These are phyloP conservation scores for Papilio gigon DNA, from an alignment of 2,888 invertebrate species.

Conservation along the genomic window DNA sequence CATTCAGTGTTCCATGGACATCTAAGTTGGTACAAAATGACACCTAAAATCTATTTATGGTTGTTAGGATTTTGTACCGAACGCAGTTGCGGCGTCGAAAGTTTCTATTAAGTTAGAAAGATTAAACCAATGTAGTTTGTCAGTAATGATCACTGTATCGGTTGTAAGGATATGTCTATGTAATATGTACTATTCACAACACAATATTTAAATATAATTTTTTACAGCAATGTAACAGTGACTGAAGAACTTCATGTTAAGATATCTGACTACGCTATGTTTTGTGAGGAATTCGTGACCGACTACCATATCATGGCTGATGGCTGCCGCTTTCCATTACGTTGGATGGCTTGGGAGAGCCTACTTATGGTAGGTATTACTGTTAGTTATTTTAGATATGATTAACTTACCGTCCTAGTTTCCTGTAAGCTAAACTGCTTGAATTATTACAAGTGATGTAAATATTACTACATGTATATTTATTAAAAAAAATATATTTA, in stretches of 20 bases:
- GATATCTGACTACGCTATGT: constrained; percentile 93
- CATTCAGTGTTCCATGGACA: neutral
- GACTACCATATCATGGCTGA: constrained; percentile 94
- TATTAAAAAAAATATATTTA: neutral
- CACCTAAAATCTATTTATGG: neutral
- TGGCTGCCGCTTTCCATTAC: constrained; percentile 90
- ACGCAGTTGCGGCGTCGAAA: neutral
- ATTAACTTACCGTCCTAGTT: neutral
- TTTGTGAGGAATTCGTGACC: constrained; percentile 88
- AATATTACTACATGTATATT: too few relatives aligned
- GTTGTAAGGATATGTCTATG: neutral
- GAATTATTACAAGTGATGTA: too few relatives aligned
- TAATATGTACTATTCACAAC: neutral
- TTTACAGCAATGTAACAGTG: constrained; percentile 91
- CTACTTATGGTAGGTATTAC: constrained; percentile 85
- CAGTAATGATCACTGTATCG: neutral
- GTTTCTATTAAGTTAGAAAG: neutral
- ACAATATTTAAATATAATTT: neutral
- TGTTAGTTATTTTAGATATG: constrained; percentile 4
- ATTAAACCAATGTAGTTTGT: neutral
- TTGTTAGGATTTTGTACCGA: too few relatives aligned
- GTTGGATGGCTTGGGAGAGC: constrained; percentile 98
- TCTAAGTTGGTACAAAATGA: neutral
- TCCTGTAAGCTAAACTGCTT: constrained; percentile 40
- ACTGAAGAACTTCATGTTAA: constrained; percentile 90